Percentiles rank a stretch among this genome's conserved stretches.
Evolutionary conservation across 2,888 invertebrate species (phyloP).

Genomic region (Ophonus ardosiacus): DNA sequence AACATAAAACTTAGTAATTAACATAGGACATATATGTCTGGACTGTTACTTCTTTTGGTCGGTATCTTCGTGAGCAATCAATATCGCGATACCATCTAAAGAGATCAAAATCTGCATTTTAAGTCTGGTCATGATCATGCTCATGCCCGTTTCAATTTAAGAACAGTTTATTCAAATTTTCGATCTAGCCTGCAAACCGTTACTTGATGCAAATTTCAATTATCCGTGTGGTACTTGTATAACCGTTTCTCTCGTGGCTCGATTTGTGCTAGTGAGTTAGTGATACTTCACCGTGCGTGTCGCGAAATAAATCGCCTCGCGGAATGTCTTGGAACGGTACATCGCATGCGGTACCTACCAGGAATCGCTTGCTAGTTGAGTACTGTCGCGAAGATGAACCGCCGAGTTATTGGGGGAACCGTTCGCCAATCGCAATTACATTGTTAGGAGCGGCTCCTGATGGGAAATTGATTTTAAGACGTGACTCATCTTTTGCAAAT

Average conservation of each 20-base stretch:
- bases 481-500: background rate
- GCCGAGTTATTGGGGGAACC: conserved; percentile 39
- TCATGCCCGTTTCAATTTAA: background rate
- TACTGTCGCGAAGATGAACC: conserved; percentile 21
- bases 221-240: background rate
- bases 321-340: conserved; percentile 39
- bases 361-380: background rate
- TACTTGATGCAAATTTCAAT: conserved; percentile 33
- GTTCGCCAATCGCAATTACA: conserved; percentile 25
- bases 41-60: background rate
- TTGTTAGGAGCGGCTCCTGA: conserved; percentile 5
- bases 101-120: background rate
- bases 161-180: conserved; percentile 22
- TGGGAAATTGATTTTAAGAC: conserved; percentile 36
- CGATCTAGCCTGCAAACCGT: conserved; percentile 18
- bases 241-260: conserved; percentile 18
- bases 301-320: background rate
- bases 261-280: conserved; percentile 34
- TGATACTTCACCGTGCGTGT: conserved; percentile 16
- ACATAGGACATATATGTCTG: background rate
- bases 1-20: background rate
- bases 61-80: background rate
- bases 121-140: background rate
- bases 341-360: conserved; percentile 2
- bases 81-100: background rate